Conservation (phyloP, 2,888 invertebrate species). For the Thereva nobilitata region DNA sequence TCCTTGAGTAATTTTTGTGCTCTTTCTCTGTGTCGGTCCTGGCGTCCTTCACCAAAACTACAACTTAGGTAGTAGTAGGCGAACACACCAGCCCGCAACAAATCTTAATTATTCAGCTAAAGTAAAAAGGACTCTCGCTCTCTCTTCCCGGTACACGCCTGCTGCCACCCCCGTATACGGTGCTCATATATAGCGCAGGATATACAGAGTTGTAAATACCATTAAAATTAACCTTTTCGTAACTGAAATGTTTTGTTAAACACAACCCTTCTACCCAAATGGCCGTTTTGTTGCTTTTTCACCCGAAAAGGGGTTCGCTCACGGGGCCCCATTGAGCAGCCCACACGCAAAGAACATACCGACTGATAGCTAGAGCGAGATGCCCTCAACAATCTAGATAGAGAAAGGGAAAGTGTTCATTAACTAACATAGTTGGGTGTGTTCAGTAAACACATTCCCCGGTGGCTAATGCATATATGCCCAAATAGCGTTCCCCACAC, state of each 20-base stretch:
- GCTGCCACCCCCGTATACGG: neutral
- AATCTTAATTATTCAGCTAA: conserved; percentile 9
- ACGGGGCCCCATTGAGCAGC: neutral
- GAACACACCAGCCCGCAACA: neutral
- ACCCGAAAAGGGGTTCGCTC: neutral
- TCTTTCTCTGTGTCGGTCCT: neutral
- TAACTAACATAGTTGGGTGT: conserved; percentile 1
- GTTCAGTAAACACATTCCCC: conserved; percentile 6
- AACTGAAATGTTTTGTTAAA: conserved; percentile 15
- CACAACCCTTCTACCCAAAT: conserved; percentile 1
- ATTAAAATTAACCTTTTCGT: conserved; percentile 15
- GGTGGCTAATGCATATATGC: conserved; percentile 12
- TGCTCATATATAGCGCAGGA: neutral
- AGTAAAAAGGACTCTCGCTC: neutral
- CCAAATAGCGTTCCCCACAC: neutral
- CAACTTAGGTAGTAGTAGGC: too few relatives aligned
- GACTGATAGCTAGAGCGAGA: neutral
- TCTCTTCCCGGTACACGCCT: too few relatives aligned
- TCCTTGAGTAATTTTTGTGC: conserved; percentile 5
- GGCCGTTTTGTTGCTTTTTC: conserved; percentile 16
- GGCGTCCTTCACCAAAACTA: too few relatives aligned
- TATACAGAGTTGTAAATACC: conserved; percentile 9
- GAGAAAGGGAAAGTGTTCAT: conserved; percentile 6
- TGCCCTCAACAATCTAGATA: neutral
- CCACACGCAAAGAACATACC: conserved; percentile 7